A percentile compares a stretch with the other conserved stretches of the same genome.
phyloP scores from a whole-genome alignment of 1,140 invertebrate species.

The Nasonia vitripennis region DNA sequence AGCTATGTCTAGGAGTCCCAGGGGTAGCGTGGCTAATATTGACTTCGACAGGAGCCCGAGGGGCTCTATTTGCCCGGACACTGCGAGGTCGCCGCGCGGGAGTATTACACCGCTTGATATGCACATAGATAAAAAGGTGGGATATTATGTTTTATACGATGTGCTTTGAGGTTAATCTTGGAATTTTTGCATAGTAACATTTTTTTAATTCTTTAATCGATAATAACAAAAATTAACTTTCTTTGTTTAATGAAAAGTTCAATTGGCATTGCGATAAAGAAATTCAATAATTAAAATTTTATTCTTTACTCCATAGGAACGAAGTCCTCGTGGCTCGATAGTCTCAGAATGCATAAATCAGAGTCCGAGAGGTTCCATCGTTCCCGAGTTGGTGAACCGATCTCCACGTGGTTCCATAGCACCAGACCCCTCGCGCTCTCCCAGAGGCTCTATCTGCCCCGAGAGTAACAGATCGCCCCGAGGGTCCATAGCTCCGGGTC shows the following conservation, averaged over 20 bases:
- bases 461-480: slow-evolving; percentile 75
- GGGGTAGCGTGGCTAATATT: slow-evolving; percentile 72
- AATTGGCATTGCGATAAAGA: no score
- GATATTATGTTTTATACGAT: not conserved
- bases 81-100: slow-evolving; percentile 76
- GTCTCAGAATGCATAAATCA: slow-evolving; percentile 60
- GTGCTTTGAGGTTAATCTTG: not conserved
- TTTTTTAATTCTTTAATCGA: no score
- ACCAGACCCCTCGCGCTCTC: slow-evolving; percentile 76
- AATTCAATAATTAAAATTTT: no score
- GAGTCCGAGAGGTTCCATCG: slow-evolving; percentile 79
- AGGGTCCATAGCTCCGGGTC: slow-evolving; percentile 71
- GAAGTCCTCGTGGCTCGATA: slow-evolving; percentile 61
- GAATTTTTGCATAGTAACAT: no score
- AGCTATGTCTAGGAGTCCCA: slow-evolving; percentile 70
- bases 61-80: slow-evolving; percentile 76
- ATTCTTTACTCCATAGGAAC: slow-evolving; percentile 48
- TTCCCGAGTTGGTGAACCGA: slow-evolving; percentile 69
- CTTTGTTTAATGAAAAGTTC: no score
- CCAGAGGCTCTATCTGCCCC: slow-evolving; percentile 78
- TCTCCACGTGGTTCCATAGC: slow-evolving; percentile 80
- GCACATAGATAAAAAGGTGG: slow-evolving; percentile 51
- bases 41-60: slow-evolving; percentile 78
- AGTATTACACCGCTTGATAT: slow-evolving; percentile 72
- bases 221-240: no score